These are phyloP conservation scores for Lampropteryx suffumata DNA, from an alignment of 2,888 invertebrate genomes.

Conservation along the genomic window DNA sequence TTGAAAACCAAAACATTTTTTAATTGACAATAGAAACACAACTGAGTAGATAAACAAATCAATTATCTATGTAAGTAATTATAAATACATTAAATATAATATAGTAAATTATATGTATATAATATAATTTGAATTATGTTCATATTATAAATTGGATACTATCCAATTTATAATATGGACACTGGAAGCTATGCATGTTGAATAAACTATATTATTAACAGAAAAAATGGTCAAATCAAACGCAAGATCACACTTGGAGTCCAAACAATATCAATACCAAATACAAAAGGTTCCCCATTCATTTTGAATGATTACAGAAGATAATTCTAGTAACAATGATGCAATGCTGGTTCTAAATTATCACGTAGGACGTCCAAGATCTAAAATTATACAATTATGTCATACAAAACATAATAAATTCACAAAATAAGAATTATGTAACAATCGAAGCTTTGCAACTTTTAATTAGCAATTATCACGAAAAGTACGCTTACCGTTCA, in stretches of 20 bases:
- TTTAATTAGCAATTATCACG: conserved; percentile 24
- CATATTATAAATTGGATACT: no score
- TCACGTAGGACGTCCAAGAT: conserved; percentile 57
- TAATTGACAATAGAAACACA: no score
- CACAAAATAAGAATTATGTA: conserved; percentile 73
- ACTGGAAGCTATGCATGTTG: no score
- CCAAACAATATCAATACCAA: conserved; percentile 45
- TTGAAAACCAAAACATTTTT: no score
- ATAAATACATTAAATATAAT: no score
- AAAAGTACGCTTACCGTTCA: conserved; percentile 55
- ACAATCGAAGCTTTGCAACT: conserved; percentile 39
- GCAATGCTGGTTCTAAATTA: conserved; percentile 45
- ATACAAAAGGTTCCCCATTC: conserved; percentile 48
- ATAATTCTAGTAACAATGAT: conserved; percentile 40
- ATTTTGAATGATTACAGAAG: conserved; percentile 38
- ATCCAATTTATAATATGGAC: no score
- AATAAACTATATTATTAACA: no score
- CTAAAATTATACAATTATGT: conserved; percentile 77
- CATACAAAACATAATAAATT: conserved; percentile 59
- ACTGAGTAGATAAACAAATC: no score
- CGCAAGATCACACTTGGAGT: no score
- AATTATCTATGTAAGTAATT: no score
- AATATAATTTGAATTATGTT: neutral
- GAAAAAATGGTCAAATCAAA: no score
- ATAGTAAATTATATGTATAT: no score